Evolutionary conservation across 2,113 vertebrate species (phyloP), one percentile per base, ranked within the genome.

Genomic region (Promerops cafer): DNA sequence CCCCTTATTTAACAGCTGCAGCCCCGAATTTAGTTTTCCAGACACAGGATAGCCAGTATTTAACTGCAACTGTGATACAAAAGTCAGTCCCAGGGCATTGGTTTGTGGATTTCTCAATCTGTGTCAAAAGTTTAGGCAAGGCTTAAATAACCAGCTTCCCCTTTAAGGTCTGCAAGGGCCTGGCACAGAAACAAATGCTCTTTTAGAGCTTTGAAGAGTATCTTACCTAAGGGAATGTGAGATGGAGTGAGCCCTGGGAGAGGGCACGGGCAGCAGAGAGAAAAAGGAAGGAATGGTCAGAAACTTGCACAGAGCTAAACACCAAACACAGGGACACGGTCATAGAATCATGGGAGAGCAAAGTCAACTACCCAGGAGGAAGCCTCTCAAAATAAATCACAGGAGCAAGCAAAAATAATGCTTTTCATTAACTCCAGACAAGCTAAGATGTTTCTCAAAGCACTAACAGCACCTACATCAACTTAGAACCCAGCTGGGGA

Each of bases 171-270:
- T 60, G 56, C 45, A 49, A 50, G 33, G 21, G 33, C 2, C 69
- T 59, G 40, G 54, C 74, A 78, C 5, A 54, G 45, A 20, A 57
- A 64, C 37, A 42, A 37, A 42, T 16, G 54, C 7, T 63, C 50
- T 39, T 53, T 57, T 11, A 54, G 26, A 64, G 54, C 42, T 49
- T 61, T n/a, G 57, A 57, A 27, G 91, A 94, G 56, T 57, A 74
- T 96, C 99, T 99, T 99, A 99, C 99, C 99, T 98, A 99, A 99
- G 99, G 94, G 99, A 99, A 92, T 99, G 98, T 83, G 99, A 99
- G 98, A 99, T 99, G 89, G 99, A 99, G 56, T 99, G 99, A 97
- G 98, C 99, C 98, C 99, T 99, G 98, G 91, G 69, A 92, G 96
- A 80, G 91, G 79, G 97, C 97, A 96, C 33, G 9, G 83, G 97